Conservation (phyloP, 2,113 vertebrate species). For the Pachycephala philippinensis region DNA sequence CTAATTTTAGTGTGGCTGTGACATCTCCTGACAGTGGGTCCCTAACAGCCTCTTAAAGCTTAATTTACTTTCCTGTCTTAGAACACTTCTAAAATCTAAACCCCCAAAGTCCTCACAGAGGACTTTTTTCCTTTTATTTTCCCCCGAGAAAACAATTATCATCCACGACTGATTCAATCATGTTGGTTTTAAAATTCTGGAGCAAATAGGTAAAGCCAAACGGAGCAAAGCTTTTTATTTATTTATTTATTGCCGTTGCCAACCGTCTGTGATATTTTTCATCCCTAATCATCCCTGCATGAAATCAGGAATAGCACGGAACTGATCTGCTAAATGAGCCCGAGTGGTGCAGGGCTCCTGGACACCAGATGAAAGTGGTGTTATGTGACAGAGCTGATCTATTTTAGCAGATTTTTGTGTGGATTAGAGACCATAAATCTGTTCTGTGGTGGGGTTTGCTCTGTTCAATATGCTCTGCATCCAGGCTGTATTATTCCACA, state of each 20-base stretch:
- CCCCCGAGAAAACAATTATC: not conserved
- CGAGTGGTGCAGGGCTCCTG: not conserved
- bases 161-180: not conserved
- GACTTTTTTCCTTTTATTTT: not conserved
- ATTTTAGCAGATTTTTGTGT: conserved; percentile 18
- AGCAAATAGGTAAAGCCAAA: not conserved
- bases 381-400: conserved; percentile 32
- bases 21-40: not conserved
- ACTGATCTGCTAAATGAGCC: conserved; percentile 29
- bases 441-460: not conserved
- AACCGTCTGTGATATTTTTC: conserved; percentile 7
- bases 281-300: conserved; percentile 30
- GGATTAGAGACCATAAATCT: conserved; percentile 28
- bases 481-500: not conserved
- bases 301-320: conserved; percentile 6
- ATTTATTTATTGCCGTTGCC: conserved; percentile 12
- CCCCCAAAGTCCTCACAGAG: not conserved
- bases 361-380: conserved; percentile 25
- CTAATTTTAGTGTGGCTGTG: not conserved
- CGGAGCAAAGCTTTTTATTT: not conserved
- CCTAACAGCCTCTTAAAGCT: not conserved
- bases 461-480: conserved; percentile 7
- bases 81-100: not conserved
- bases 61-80: not conserved
- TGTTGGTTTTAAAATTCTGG: not conserved